Conservation (phyloP, 2,797 vertebrate species). For the Intellagama lesueurii region DNA sequence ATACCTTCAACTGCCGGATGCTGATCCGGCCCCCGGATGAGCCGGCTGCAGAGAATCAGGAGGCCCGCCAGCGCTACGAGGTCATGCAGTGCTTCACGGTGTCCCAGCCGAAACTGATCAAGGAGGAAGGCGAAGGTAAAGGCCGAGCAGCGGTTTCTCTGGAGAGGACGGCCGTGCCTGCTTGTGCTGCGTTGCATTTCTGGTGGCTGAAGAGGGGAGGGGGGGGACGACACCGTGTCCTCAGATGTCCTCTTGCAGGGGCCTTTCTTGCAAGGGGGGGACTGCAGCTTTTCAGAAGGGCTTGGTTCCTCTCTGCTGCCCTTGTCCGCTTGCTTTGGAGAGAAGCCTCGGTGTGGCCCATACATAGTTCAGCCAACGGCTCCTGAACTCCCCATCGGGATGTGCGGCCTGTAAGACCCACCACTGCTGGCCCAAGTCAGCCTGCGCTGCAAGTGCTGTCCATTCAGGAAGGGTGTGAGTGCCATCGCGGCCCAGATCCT, state of each 20-base stretch:
- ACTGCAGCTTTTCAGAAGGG: neutral
- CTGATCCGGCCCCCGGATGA: conserved; percentile 92
- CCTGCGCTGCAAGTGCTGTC: neutral
- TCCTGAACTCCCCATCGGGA: neutral
- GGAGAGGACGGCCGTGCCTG: neutral
- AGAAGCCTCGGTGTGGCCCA: neutral
- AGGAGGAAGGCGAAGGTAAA: conserved; percentile 92
- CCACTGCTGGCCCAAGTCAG: neutral
- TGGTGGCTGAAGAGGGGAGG: too few relatives aligned
- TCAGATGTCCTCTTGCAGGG: neutral
- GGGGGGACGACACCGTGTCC: neutral
- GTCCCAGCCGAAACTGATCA: conserved; percentile 88
- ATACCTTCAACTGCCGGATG: conserved; percentile 95
- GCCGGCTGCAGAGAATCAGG: conserved; percentile 86
- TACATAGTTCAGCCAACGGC: neutral
- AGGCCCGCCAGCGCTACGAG: conserved; percentile 93
- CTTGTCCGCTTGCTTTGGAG: neutral
- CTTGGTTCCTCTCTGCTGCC: neutral
- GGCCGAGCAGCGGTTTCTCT: neutral
- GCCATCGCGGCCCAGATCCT: neutral
- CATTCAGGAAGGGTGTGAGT: neutral
- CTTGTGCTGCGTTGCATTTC: neutral
- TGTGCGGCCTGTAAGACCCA: neutral
- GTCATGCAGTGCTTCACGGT: conserved; percentile 97
- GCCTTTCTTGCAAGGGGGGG: neutral